A percentile compares a stretch with the other conserved stretches of the same genome.
These are phyloP conservation scores for Triplophysa rosa DNA, from an alignment of 2,113 vertebrate genomes.

Conservation along the genomic window DNA sequence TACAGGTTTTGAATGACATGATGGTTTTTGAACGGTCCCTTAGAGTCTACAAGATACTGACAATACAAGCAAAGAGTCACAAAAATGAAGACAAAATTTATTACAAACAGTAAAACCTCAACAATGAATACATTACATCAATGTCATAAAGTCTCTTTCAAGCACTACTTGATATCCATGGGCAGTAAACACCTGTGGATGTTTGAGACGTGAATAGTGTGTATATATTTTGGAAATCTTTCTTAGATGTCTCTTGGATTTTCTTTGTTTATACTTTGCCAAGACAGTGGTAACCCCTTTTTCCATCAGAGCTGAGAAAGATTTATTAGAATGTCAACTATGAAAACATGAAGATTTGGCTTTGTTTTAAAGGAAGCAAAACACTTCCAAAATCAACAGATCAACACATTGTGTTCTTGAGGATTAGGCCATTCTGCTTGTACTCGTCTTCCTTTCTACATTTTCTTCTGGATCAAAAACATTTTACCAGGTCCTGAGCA, in stretches of 20 bases:
- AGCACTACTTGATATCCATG: slow-evolving; percentile 55
- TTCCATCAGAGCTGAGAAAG: slow-evolving; percentile 46
- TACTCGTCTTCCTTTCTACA: slow-evolving; percentile 30
- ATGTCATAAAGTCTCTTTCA: slow-evolving; percentile 51
- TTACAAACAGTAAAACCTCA: slow-evolving; percentile 31
- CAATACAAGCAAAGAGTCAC: slow-evolving; percentile 22
- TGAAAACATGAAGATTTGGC: slow-evolving; percentile 42
- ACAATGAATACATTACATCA: slow-evolving; percentile 50
- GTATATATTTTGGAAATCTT: slow-evolving; percentile 55
- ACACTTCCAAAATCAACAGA: slow-evolving; percentile 48
- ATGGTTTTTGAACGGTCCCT: too few relatives aligned
- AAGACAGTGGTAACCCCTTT: slow-evolving; percentile 52
- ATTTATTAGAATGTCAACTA: slow-evolving; percentile 44
- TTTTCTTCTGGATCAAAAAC: slow-evolving; percentile 47
- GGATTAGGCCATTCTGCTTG: slow-evolving; percentile 40
- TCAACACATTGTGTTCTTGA: slow-evolving; percentile 22
- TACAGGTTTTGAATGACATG: too few relatives aligned
- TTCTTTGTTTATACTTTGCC: slow-evolving; percentile 26
- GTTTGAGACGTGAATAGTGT: slow-evolving; percentile 46
- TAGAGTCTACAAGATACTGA: neutral
- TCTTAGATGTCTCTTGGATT: slow-evolving; percentile 50
- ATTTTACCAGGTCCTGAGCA: slow-evolving; percentile 20
- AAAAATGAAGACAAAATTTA: neutral
- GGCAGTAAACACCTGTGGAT: slow-evolving; percentile 52
- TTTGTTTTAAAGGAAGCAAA: slow-evolving; percentile 44